Percentiles rank a stretch among this genome's conserved stretches.
These are phyloP conservation scores for Lasioglossum figueresi DNA, from an alignment of 2,888 invertebrate species.

Conservation along the genomic window DNA sequence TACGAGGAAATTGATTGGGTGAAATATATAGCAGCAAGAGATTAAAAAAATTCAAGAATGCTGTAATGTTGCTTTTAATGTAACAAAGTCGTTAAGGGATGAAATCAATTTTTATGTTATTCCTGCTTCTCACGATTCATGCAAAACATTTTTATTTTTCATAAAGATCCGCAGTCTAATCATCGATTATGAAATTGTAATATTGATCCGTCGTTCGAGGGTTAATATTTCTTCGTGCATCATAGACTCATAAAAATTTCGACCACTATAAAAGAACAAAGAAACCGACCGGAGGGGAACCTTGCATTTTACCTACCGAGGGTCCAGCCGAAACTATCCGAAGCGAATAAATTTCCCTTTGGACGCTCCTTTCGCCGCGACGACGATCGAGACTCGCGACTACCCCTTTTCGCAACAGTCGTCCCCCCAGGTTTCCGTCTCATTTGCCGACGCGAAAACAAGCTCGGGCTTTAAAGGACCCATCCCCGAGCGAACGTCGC, in stretches of 20 bases:
- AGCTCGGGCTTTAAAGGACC: conserved; percentile 16
- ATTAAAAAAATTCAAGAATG: too few relatives aligned
- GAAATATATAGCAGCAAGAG: too few relatives aligned
- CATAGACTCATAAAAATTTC: not conserved
- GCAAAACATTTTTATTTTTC: too few relatives aligned
- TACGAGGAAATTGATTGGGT: too few relatives aligned
- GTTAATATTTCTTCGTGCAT: not conserved
- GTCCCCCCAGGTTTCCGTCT: not conserved
- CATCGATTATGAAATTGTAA: too few relatives aligned
- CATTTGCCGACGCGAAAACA: conserved; percentile 22
- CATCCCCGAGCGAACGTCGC: conserved; percentile 35
- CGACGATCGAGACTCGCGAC: conserved; percentile 15
- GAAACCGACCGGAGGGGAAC: not conserved
- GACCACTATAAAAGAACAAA: conserved; percentile 13
- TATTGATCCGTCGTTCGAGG: too few relatives aligned
- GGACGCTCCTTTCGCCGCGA: not conserved
- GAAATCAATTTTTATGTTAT: too few relatives aligned
- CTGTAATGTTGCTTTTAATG: too few relatives aligned
- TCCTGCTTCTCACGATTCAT: too few relatives aligned
- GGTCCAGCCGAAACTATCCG: conserved; percentile 19
- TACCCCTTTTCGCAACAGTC: not conserved
- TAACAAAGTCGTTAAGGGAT: too few relatives aligned
- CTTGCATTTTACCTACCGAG: conserved; percentile 8
- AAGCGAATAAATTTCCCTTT: conserved; percentile 38
- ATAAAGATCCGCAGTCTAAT: not conserved